These are phyloP conservation scores for Iselma pallidipennis DNA, from an alignment of 2,888 invertebrate genomes.

Conservation along the genomic window DNA sequence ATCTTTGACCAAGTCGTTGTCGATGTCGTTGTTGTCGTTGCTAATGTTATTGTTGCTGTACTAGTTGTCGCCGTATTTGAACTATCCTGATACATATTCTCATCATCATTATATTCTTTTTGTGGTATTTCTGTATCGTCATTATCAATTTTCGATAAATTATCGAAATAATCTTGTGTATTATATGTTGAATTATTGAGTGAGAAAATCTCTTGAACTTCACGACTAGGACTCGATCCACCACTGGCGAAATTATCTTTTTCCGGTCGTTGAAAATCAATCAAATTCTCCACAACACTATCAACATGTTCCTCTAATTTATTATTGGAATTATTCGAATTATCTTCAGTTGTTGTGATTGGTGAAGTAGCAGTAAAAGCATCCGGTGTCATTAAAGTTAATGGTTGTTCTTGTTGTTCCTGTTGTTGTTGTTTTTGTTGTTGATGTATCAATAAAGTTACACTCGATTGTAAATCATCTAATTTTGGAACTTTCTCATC, in stretches of 20 bases:
- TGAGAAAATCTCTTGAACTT: slow-evolving; percentile 86
- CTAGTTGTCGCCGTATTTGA: too few species aligned
- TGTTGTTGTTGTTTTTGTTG: slow-evolving; percentile 43
- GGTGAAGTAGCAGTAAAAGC: slow-evolving; percentile 70
- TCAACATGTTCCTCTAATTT: slow-evolving; percentile 27
- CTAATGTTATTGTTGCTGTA: slow-evolving; percentile 22
- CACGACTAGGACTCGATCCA: slow-evolving; percentile 88
- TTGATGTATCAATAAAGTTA: slow-evolving; percentile 51
- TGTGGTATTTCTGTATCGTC: slow-evolving; percentile 25
- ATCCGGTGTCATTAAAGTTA: slow-evolving; percentile 86
- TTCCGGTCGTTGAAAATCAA: slow-evolving; percentile 46
- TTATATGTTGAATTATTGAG: slow-evolving; percentile 59
- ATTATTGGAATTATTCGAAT: slow-evolving; percentile 8
- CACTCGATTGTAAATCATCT: slow-evolving; percentile 51
- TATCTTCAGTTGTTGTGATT: slow-evolving; percentile 28
- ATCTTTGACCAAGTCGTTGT: slow-evolving; percentile 42
- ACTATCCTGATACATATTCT: slow-evolving; percentile 22
- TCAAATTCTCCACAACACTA: slow-evolving; percentile 42
- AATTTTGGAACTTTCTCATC: slow-evolving; percentile 45
- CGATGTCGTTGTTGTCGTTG: not conserved
- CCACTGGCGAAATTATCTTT: slow-evolving; percentile 68
- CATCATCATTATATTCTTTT: slow-evolving; percentile 24
- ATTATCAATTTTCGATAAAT: slow-evolving; percentile 40
- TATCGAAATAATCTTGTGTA: slow-evolving; percentile 50
- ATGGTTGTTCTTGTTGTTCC: slow-evolving; percentile 39